Percentiles rank a stretch among this genome's conserved stretches.
Conservation (phyloP, 1,140 invertebrate genomes). For the Cotesia vestalis region DNA sequence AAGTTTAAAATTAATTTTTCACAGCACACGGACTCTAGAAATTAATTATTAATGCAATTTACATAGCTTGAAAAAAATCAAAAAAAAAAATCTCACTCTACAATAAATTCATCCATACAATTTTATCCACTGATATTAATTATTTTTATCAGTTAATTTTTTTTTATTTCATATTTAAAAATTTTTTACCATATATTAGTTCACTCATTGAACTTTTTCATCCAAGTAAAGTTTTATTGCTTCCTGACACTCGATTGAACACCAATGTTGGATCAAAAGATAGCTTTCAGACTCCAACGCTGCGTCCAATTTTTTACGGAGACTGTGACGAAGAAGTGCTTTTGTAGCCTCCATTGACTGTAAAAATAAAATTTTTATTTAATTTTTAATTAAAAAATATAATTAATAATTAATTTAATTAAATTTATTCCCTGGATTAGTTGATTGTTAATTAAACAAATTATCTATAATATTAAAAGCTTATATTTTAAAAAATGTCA, state of each 20-base stretch:
- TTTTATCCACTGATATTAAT: neutral
- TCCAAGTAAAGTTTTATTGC: constrained; percentile 60
- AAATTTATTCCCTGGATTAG: too few species aligned
- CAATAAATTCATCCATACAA: neutral
- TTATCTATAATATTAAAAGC: too few species aligned
- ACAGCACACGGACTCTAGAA: constrained; percentile 14
- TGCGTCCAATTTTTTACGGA: constrained; percentile 67
- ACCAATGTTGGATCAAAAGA: constrained; percentile 73
- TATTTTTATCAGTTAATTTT: neutral
- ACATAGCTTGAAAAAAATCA: constrained; percentile 10
- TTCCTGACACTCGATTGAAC: constrained; percentile 70
- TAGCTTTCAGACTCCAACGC: constrained; percentile 70
- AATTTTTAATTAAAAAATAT: too few species aligned
- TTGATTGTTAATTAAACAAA: too few species aligned
- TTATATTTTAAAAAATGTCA: too few species aligned
- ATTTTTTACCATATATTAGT: neutral
- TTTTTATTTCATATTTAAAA: constrained; percentile 6
- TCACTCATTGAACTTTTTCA: constrained; percentile 55
- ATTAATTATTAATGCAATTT: constrained; percentile 26
- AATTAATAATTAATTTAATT: too few species aligned
- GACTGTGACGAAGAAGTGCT: constrained; percentile 65
- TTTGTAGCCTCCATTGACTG: constrained; percentile 73
- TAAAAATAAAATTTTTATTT: constrained; percentile 43
- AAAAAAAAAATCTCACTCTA: neutral
- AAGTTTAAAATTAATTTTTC: constrained; percentile 12